A percentile compares a stretch with the other conserved stretches of the same genome.
Conservation (phyloP, 2,888 invertebrate species). For the Aradus depressus region DNA sequence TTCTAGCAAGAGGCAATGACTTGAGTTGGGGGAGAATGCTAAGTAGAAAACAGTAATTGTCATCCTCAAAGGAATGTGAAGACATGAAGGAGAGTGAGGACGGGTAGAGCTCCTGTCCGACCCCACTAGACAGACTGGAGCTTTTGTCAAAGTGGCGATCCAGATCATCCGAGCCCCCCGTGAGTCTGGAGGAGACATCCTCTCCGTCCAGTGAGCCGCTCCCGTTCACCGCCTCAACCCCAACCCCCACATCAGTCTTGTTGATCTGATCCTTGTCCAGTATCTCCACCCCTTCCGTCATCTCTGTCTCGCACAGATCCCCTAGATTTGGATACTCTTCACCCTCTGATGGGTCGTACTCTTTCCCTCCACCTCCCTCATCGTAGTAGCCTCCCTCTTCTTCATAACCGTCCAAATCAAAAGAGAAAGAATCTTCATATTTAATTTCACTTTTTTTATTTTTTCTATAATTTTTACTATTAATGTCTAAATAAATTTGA, state of each 20-base stretch:
- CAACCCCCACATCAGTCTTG: background rate
- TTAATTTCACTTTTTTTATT: no score
- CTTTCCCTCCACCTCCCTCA: background rate
- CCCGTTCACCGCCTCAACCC: background rate
- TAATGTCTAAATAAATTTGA: slow-evolving; percentile 23
- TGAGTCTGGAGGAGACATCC: background rate
- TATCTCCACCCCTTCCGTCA: slow-evolving; percentile 18
- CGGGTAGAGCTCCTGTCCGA: background rate
- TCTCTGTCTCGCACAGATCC: slow-evolving; percentile 21
- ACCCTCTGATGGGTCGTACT: no score
- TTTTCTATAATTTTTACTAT: slow-evolving; percentile 14
- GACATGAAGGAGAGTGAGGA: background rate
- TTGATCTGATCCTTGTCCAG: slow-evolving; percentile 8
- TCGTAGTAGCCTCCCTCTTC: background rate
- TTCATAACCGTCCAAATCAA: background rate
- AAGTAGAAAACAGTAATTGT: slow-evolving; percentile 23
- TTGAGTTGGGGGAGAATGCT: slow-evolving; percentile 24
- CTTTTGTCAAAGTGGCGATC: background rate
- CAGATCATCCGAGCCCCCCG: background rate
- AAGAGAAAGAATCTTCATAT: background rate
- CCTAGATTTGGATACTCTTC: slow-evolving; percentile 8
- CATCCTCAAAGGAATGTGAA: slow-evolving; percentile 24
- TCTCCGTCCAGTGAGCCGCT: background rate
- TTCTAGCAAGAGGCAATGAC: slow-evolving; percentile 18
- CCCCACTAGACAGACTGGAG: background rate